Evolutionary conservation across 2,113 vertebrate species (phyloP).

Genomic region (Catharus bicknelli): DNA sequence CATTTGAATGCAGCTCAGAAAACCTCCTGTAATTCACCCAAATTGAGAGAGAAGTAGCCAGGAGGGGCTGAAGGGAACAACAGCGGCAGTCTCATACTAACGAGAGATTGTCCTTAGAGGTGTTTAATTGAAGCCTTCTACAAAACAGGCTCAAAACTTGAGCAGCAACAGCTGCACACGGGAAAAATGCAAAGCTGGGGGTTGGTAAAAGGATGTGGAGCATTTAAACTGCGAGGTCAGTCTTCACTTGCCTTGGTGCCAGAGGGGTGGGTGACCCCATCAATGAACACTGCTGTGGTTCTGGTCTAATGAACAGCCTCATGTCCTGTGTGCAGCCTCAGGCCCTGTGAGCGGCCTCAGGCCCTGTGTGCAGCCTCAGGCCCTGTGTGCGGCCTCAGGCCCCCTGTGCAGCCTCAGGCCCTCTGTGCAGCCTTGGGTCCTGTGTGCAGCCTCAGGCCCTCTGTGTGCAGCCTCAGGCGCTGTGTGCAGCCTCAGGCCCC

Average conservation of each 20-base stretch:
- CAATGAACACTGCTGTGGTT: background rate
- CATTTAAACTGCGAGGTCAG: background rate
- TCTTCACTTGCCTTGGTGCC: background rate
- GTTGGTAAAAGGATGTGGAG: background rate
- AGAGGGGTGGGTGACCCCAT: background rate
- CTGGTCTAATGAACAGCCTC: background rate
- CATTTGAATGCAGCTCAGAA: constrained; percentile 46
- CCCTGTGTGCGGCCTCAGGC: too few relatives aligned
- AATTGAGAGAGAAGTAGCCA: constrained; percentile 21
- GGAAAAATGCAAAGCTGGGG: background rate
- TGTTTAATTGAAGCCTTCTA: constrained; percentile 13
- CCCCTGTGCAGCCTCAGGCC: too few relatives aligned
- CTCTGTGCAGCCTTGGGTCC: too few relatives aligned
- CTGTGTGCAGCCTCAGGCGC: too few relatives aligned
- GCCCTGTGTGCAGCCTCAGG: too few relatives aligned
- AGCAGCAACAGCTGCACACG: background rate
- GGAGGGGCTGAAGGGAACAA: background rate
- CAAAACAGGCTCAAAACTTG: background rate
- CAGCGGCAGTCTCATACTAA: constrained; percentile 24
- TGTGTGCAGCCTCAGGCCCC: too few relatives aligned
- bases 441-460: background rate
- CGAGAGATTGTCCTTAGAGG: constrained; percentile 27
- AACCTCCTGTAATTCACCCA: constrained; percentile 25
- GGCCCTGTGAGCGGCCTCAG: too few relatives aligned
- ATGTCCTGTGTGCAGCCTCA: background rate